Conservation (phyloP, 35 echinoderm and acorn worm species). For the Nesometra sesokonis region DNA sequence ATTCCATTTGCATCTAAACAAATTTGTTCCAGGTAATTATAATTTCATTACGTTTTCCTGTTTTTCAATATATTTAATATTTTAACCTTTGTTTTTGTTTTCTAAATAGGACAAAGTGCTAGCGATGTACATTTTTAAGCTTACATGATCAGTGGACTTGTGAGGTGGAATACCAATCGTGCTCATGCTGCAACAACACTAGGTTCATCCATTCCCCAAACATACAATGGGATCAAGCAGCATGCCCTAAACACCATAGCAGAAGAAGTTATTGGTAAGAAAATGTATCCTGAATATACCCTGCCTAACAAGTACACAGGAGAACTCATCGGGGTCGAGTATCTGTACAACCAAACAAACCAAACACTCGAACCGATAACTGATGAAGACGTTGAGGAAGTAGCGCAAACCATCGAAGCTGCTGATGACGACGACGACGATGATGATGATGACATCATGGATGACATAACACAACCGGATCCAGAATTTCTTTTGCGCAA, state of each 20-base stretch:
- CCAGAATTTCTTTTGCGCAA: too few relatives aligned
- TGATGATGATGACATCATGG: too few relatives aligned
- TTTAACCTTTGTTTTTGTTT: not conserved
- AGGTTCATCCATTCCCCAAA: not conserved
- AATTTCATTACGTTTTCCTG: not conserved
- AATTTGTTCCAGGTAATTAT: slow-evolving; percentile 49
- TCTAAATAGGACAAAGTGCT: slow-evolving; percentile 6
- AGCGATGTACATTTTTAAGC: slow-evolving; percentile 52
- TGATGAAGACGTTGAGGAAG: too few relatives aligned
- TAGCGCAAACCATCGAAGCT: not conserved
- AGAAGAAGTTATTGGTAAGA: slow-evolving; percentile 10
- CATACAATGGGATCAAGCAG: slow-evolving; percentile 3
- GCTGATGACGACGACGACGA: not conserved
- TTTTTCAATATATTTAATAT: not conserved
- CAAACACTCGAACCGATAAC: not conserved
- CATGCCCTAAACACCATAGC: not conserved
- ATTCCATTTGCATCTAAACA: slow-evolving; percentile 56
- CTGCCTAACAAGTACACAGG: slow-evolving; percentile 26
- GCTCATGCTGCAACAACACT: not conserved
- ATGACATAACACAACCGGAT: not conserved
- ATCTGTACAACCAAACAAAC: slow-evolving; percentile 37
- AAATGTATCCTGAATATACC: slow-evolving; percentile 5
- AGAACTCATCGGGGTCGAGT: slow-evolving; percentile 67
- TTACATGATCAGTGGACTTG: slow-evolving; percentile 2
- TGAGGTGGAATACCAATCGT: slow-evolving; percentile 34